Percentiles rank a stretch among this genome's conserved stretches.
phyloP scores from a whole-genome alignment of 1,140 invertebrate genomes.

The Lucilia cuprina region DNA sequence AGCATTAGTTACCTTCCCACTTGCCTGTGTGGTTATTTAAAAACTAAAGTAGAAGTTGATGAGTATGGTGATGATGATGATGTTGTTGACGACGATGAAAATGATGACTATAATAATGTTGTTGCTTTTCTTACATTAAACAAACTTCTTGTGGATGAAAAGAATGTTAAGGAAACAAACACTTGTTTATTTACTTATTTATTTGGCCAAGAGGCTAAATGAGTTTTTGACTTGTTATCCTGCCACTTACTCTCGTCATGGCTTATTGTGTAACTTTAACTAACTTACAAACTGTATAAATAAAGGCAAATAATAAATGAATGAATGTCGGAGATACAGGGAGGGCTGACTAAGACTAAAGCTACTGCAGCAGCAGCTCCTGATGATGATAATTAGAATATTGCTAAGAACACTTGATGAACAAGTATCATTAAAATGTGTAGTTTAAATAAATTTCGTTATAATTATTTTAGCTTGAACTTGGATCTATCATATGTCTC shows the following conservation, averaged over 20 bases:
- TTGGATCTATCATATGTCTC: too few relatives aligned
- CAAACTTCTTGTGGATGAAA: neutral
- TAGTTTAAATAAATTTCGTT: neutral
- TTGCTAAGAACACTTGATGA: neutral
- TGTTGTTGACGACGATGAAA: neutral
- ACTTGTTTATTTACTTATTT: conserved; percentile 32
- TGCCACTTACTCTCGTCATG: conserved; percentile 26
- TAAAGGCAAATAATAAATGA: neutral
- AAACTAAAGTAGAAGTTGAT: neutral
- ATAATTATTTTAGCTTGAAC: too few relatives aligned
- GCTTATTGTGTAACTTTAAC: neutral
- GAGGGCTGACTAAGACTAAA: neutral
- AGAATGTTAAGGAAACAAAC: conserved; percentile 9
- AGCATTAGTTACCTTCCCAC: neutral
- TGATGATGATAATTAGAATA: neutral
- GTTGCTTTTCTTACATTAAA: neutral
- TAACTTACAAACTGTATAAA: neutral
- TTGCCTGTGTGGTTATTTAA: neutral
- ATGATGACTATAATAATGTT: neutral
- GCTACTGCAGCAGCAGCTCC: neutral
- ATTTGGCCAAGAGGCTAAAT: conserved; percentile 37
- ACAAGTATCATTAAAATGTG: neutral
- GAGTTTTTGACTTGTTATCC: conserved; percentile 36
- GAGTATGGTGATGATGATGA: neutral
- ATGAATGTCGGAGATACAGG: neutral